A percentile compares a stretch with the other conserved stretches of the same genome.
phyloP scores from a whole-genome alignment of 2,113 vertebrate species.

The Paraplagusia blochii region DNA sequence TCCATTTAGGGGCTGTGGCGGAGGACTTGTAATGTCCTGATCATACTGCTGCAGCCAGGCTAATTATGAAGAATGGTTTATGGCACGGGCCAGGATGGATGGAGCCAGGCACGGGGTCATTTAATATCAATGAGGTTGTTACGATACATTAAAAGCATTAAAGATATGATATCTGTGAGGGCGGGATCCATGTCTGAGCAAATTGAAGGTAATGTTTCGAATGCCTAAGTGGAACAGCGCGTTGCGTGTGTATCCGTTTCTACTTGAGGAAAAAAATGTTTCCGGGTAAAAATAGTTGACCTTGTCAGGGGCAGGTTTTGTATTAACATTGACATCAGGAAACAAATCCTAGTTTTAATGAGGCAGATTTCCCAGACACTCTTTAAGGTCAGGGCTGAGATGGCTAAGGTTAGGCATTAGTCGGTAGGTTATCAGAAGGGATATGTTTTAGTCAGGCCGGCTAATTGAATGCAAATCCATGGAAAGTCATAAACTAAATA shows the following conservation, averaged over 20 bases:
- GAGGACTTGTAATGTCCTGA: conserved; percentile 69
- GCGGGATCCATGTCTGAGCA: conserved; percentile 40
- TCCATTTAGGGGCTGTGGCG: conserved; percentile 64
- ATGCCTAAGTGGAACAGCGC: neutral
- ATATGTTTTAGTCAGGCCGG: too few relatives aligned
- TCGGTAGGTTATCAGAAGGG: too few relatives aligned
- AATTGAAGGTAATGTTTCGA: conserved; percentile 26
- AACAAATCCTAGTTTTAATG: too few relatives aligned
- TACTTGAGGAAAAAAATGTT: neutral
- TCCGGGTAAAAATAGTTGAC: neutral
- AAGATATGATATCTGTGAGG: conserved; percentile 50
- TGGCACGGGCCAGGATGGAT: conserved; percentile 54
- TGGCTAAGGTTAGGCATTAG: too few relatives aligned
- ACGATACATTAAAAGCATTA: conserved; percentile 44
- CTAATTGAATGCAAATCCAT: too few relatives aligned
- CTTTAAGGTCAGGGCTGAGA: too few relatives aligned
- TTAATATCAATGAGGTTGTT: conserved; percentile 53
- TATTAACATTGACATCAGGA: too few relatives aligned
- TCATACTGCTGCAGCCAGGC: conserved; percentile 58
- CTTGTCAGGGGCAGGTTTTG: too few relatives aligned
- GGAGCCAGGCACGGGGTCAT: conserved; percentile 47
- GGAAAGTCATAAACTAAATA: too few relatives aligned
- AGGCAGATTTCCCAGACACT: too few relatives aligned
- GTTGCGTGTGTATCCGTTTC: neutral
- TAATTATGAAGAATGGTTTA: conserved; percentile 73